Conservation (phyloP, 2,113 vertebrate species). For the Pelvicachromis taeniatus region DNA sequence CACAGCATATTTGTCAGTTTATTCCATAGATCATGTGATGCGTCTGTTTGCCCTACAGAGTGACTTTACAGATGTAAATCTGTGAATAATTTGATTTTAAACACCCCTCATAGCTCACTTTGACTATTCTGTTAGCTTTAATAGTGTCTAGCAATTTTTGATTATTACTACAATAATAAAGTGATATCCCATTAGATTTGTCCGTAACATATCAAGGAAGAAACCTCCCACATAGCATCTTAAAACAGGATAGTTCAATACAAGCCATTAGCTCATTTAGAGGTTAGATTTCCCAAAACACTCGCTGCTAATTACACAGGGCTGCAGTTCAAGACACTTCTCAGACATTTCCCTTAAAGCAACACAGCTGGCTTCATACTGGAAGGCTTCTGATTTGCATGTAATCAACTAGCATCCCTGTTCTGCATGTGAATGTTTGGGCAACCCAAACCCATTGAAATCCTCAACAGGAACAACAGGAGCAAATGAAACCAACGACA, state of each 20-base stretch:
- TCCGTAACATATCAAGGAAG: constrained; percentile 6
- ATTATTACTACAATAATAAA: constrained; percentile 52
- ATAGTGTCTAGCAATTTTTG: background rate
- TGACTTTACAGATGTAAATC: background rate
- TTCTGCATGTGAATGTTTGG: constrained; percentile 23
- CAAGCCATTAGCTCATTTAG: background rate
- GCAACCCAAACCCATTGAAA: constrained; percentile 21
- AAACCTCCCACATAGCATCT: constrained; percentile 52
- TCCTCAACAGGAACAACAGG: constrained; percentile 20
- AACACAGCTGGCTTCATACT: background rate
- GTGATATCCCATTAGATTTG: constrained; percentile 31
- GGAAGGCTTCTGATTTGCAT: background rate
- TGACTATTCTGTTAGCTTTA: background rate
- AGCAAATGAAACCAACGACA: constrained; percentile 35
- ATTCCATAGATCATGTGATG: background rate
- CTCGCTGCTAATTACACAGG: background rate
- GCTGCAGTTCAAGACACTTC: background rate
- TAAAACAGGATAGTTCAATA: constrained; percentile 1
- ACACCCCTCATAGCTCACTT: background rate
- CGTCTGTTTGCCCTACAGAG: background rate
- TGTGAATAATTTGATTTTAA: background rate
- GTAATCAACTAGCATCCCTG: background rate
- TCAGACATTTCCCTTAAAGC: background rate
- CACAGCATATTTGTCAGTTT: background rate
- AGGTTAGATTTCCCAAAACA: constrained; percentile 34